Conservation (phyloP, 2,797 vertebrate species). For the Otolemur crassicaudatus region DNA sequence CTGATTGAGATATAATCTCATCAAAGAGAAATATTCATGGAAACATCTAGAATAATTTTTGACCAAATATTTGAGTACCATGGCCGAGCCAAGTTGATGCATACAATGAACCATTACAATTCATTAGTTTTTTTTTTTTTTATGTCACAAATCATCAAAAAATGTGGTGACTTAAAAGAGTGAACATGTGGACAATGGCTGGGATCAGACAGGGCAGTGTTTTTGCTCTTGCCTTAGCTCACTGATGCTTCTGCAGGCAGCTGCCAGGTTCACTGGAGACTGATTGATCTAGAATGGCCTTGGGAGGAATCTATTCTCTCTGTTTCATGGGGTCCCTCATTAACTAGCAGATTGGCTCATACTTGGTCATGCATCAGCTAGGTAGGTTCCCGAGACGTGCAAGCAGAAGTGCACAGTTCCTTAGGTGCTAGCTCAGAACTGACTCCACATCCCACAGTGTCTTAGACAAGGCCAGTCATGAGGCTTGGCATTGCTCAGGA, state of each 20-base stretch:
- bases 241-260: not conserved
- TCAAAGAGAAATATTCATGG: not conserved
- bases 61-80: not conserved
- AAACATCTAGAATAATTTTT: not conserved
- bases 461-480: not conserved
- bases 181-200: not conserved
- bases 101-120: too few relatives aligned
- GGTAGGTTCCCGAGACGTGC: not conserved
- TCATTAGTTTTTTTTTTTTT: not conserved
- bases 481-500: not conserved
- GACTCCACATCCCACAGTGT: rapidly evolving
- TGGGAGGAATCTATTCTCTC: not conserved
- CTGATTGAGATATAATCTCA: not conserved
- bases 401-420: not conserved
- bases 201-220: not conserved
- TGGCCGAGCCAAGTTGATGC: not conserved
- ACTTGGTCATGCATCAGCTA: not conserved
- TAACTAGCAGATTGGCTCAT: not conserved
- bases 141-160: not conserved
- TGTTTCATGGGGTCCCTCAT: not conserved
- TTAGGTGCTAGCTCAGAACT: not conserved
- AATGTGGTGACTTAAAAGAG: not conserved
- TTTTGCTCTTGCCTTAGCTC: not conserved
- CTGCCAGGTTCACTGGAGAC: not conserved
- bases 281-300: not conserved